phyloP scores from a whole-genome alignment of 2,888 invertebrate genomes.

The Mayetiola destructor region DNA sequence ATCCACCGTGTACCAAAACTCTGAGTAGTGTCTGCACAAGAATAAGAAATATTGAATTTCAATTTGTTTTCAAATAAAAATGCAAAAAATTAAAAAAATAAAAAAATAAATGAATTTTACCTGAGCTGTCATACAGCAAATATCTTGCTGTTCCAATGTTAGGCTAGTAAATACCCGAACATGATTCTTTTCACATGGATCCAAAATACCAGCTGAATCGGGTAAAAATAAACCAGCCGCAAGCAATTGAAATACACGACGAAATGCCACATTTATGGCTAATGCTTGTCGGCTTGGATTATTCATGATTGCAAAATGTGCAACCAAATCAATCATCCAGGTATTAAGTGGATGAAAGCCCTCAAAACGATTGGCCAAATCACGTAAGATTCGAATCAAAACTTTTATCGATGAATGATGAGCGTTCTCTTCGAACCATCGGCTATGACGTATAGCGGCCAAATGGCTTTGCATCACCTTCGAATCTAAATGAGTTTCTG shows the following conservation, averaged over 20 bases:
- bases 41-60: background rate
- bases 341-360: slow-evolving; percentile 84
- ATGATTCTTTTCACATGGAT: slow-evolving; percentile 86
- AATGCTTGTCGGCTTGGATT: slow-evolving; percentile 86
- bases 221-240: slow-evolving; percentile 91
- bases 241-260: slow-evolving; percentile 76
- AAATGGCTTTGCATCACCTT: slow-evolving; percentile 76
- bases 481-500: slow-evolving; percentile 62
- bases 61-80: background rate
- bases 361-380: slow-evolving; percentile 75
- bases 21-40: slow-evolving; percentile 44
- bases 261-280: slow-evolving; percentile 82
- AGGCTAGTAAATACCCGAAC: slow-evolving; percentile 81
- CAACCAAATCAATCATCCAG: slow-evolving; percentile 92
- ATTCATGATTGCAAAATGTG: slow-evolving; percentile 93
- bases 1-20: slow-evolving; percentile 85
- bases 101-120: background rate
- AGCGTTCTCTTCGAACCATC: slow-evolving; percentile 97
- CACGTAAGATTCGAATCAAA: slow-evolving; percentile 82
- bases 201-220: slow-evolving; percentile 80
- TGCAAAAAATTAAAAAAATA: background rate
- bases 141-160: slow-evolving; percentile 81
- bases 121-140: slow-evolving; percentile 80
- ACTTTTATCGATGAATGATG: slow-evolving; percentile 94
- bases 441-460: slow-evolving; percentile 85